Evolutionary conservation across 53 echinoderm and acorn worm species (phyloP).

Genomic region (Antedon mediterranea): DNA sequence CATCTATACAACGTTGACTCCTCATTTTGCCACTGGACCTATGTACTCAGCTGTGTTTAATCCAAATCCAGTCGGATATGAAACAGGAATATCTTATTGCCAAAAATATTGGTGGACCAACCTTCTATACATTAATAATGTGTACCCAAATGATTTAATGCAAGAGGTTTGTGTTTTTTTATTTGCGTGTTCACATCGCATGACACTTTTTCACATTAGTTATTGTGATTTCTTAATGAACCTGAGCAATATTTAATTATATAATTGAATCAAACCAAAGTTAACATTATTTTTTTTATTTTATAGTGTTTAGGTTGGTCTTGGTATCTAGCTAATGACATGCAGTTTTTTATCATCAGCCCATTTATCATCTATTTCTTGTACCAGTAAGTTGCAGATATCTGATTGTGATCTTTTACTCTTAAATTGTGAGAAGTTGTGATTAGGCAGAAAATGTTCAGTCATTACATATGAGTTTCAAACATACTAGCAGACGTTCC

Average conservation of each 20-base stretch:
- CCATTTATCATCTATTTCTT: background rate
- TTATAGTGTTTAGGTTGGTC: background rate
- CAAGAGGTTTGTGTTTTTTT: no score
- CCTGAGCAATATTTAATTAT: no score
- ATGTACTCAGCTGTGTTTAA: background rate
- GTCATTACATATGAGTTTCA: no score
- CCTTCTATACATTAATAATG: constrained; percentile 60
- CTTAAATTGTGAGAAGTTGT: background rate
- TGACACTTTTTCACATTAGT: no score
- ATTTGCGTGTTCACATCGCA: no score
- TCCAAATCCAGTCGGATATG: background rate
- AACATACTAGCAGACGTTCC: no score
- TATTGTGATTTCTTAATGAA: no score
- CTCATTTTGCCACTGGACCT: constrained; percentile 40
- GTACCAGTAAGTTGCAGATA: background rate
- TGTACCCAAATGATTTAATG: constrained; percentile 25
- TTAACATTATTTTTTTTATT: background rate
- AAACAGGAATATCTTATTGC: constrained; percentile 5
- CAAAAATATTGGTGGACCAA: constrained; percentile 59
- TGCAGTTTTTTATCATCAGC: background rate
- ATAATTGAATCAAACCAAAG: no score
- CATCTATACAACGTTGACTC: constrained; percentile 34
- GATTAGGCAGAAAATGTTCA: no score
- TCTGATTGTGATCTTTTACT: no score
- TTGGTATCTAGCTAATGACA: background rate